Conservation (phyloP, 2,888 invertebrate species). For the Pseudococcus viburni region DNA sequence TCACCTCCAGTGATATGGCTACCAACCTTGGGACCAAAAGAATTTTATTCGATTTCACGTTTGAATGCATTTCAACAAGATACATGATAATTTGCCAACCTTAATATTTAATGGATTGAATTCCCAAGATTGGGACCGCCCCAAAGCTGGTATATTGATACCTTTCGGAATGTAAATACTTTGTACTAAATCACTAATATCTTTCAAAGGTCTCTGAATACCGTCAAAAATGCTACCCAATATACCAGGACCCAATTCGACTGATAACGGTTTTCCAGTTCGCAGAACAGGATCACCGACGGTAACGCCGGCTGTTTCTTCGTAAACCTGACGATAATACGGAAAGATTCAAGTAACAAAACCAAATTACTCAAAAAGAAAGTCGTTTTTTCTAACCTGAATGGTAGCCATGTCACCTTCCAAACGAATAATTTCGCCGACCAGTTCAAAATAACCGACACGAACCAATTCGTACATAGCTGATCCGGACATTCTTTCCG, state of each 20-base stretch:
- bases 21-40: constrained; percentile 78
- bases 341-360: not conserved
- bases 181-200: constrained; percentile 92
- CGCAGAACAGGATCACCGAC: constrained; percentile 99
- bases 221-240: constrained; percentile 99
- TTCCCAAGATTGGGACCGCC: constrained; percentile 88
- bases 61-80: not conserved
- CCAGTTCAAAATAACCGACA: constrained; percentile 97
- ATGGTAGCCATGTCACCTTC: constrained; percentile 99
- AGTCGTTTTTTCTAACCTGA: constrained; percentile 79
- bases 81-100: constrained; percentile 73
- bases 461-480: constrained; percentile 99
- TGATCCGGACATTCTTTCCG: constrained; percentile 98
- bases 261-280: constrained; percentile 98
- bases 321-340: constrained; percentile 79
- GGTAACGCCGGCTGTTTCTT: constrained; percentile 97
- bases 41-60: not conserved
- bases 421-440: constrained; percentile 99
- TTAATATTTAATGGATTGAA: constrained; percentile 89
- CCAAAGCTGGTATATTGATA: constrained; percentile 93
- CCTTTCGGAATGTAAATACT: constrained; percentile 99
- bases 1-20: constrained; percentile 99
- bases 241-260: constrained; percentile 96
- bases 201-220: constrained; percentile 98
- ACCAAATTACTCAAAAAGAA: not conserved